phyloP scores from a whole-genome alignment of 2,888 invertebrate species.

The Trypoxylon attenuatum region DNA sequence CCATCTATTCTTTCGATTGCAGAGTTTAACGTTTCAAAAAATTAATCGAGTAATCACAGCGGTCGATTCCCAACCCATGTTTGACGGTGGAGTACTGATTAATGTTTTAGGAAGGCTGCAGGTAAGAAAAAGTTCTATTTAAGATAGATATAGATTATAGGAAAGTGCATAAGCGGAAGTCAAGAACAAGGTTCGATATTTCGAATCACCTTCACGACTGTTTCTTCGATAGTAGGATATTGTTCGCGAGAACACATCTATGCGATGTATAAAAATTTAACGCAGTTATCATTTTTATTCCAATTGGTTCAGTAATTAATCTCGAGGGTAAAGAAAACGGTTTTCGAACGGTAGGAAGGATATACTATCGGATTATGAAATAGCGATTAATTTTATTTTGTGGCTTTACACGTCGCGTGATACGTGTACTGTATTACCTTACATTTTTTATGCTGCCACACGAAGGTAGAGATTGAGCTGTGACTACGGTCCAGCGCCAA shows the following conservation, averaged over 20 bases:
- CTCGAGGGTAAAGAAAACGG: background rate
- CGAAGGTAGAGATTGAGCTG: conserved; percentile 58
- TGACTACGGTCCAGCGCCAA: conserved; percentile 61
- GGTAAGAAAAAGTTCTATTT: too few species aligned
- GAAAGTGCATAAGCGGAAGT: too few species aligned
- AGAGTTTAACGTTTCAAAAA: conserved; percentile 94
- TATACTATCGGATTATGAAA: conserved; percentile 2
- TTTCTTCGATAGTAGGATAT: too few species aligned
- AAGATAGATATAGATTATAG: too few species aligned
- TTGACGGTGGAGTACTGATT: conserved; percentile 96
- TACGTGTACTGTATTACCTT: conserved; percentile 54
- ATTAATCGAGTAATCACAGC: conserved; percentile 94
- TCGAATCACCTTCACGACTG: too few species aligned
- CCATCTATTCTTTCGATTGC: conserved; percentile 66
- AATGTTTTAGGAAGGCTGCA: conserved; percentile 97
- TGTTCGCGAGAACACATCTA: too few species aligned
- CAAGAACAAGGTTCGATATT: too few species aligned
- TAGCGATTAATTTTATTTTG: conserved; percentile 32
- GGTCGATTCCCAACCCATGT: conserved; percentile 98
- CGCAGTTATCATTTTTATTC: conserved; percentile 30
- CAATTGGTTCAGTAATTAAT: conserved; percentile 58
- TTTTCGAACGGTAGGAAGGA: too few species aligned
- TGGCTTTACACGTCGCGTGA: conserved; percentile 44
- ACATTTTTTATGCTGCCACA: conserved; percentile 60
- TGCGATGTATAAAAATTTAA: background rate